A percentile compares a stretch with the other conserved stretches of the same genome.
phyloP scores from a whole-genome alignment of 2,113 vertebrate species.

The Picathartes gymnocephalus region DNA sequence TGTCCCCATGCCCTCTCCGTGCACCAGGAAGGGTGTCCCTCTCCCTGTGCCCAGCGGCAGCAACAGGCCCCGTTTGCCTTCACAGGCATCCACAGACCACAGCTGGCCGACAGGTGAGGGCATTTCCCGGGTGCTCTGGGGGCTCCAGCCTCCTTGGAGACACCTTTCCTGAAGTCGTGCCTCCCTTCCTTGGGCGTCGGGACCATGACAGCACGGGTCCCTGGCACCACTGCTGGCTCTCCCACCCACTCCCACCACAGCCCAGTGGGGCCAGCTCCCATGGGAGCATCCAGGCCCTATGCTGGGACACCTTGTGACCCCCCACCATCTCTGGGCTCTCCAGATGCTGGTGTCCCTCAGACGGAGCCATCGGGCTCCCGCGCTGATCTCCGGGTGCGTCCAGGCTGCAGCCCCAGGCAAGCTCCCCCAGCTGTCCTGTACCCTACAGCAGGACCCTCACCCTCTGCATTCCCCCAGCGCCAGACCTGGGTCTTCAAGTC shows the following conservation, averaged over 20 bases:
- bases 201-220: rapidly evolving
- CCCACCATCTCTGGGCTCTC: not conserved
- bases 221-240: not conserved
- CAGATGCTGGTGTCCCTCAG: not conserved
- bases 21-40: not conserved
- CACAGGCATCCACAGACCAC: not conserved
- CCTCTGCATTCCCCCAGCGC: not conserved
- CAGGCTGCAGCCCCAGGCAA: rapidly evolving
- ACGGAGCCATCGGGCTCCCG: not conserved
- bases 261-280: not conserved
- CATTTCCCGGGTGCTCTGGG: rapidly evolving
- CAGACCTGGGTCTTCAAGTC: conserved; percentile 56
- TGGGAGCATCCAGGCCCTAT: not conserved
- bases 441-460: not conserved
- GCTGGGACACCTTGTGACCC: not conserved
- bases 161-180: not conserved
- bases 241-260: rapidly evolving
- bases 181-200: rapidly evolving
- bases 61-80: not conserved
- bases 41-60: not conserved
- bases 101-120: conserved; percentile 31
- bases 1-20: not conserved
- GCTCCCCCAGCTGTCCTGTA: rapidly evolving
- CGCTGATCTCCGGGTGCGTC: not conserved
- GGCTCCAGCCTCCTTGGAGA: not conserved